Evolutionary conservation across 1,140 invertebrate species (phyloP), one percentile per base, ranked within the genome.

Genomic region (Nylanderia fulva): DNA sequence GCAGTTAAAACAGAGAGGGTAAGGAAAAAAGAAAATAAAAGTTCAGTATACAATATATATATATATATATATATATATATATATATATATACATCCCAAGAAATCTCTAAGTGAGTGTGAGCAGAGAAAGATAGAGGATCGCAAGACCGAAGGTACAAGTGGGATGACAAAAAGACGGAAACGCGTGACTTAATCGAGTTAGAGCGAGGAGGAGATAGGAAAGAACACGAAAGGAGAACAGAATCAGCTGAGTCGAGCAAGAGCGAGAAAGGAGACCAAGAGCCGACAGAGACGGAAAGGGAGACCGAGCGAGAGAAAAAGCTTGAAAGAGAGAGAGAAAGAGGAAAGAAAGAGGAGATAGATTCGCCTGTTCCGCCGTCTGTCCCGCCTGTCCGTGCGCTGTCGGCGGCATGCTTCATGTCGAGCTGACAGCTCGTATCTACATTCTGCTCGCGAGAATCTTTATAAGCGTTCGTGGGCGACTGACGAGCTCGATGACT

Each of bases 401-500:
- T 85, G 86, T 88, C 88, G 88, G 86, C 90, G 84, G 88, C 85
- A 87, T 91, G 89, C 90, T 88, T 91, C 90, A 85, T 90, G 90
- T 89, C 87, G 75, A 66, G 61, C 85, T 91, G 91, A 93, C 92
- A 92, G 90, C 75, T 90, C 90, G 87, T 92, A 92, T 93, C 91
- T 92, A 92, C 91, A 91, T 92, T 92, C 89, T 88, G 85, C 87
- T 77, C 87, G 87, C 89, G 86, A 91, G 91, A 92, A 92, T 92
- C 92, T 92, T 91, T 92, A 88, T 90, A 89, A 90, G 91, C 91
- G 87, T 86, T 91, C 86, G 92, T 92, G 91, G 91, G 91, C 89
- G 92, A 92, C 80, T 89, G 90, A 91, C 92, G 90, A 89, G 90
- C 89, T 88, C 91, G 92, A 91, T 92, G 92, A 92, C 88, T 93